Evolutionary conservation across 2,888 invertebrate species (phyloP).

Genomic region (Nomada ruficornis): DNA sequence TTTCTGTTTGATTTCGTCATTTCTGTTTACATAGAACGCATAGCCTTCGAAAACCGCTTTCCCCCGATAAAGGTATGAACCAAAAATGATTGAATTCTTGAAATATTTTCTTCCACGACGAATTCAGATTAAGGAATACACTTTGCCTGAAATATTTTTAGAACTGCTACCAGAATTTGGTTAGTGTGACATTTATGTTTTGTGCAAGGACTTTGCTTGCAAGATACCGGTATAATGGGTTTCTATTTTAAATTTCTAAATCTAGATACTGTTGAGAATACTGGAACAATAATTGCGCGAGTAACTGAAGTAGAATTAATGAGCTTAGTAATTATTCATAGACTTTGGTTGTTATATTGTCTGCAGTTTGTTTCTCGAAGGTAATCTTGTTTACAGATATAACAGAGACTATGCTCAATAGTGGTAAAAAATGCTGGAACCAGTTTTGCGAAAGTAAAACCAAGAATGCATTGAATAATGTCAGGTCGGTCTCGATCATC

Average conservation of each 20-base stretch:
- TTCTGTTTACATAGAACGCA: neutral
- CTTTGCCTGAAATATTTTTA: neutral
- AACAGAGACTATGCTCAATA: no score
- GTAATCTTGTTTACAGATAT: no score
- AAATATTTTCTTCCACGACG: neutral
- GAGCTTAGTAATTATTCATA: neutral
- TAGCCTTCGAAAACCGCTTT: neutral
- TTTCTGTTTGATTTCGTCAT: conserved; percentile 6
- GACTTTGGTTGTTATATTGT: neutral
- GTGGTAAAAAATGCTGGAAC: no score
- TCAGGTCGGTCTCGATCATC: neutral
- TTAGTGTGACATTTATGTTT: neutral
- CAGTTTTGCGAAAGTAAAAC: neutral
- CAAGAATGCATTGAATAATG: neutral
- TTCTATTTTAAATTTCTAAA: conserved; percentile 19
- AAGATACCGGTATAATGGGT: neutral
- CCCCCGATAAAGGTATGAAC: neutral
- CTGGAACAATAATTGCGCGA: neutral
- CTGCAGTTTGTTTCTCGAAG: no score
- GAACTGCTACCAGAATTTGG: neutral
- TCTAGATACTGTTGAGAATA: conserved; percentile 1
- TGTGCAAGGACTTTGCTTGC: neutral
- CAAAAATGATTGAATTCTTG: neutral
- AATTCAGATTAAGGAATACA: neutral
- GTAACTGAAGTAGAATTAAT: neutral